These are phyloP conservation scores for Melinaea menophilus DNA, from an alignment of 2,888 invertebrate genomes.

Conservation along the genomic window DNA sequence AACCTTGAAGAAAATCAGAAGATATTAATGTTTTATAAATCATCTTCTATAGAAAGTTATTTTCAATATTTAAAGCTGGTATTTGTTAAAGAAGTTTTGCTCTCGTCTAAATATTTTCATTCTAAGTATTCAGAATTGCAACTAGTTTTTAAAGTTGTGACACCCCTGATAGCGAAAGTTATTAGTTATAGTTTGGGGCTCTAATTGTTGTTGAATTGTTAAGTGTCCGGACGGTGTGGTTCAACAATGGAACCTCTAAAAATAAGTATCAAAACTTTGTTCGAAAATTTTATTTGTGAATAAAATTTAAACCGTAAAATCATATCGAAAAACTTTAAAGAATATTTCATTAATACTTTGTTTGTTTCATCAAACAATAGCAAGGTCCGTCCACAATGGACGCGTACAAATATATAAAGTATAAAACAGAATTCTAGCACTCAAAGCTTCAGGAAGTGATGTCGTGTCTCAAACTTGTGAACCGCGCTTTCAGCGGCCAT, in stretches of 20 bases:
- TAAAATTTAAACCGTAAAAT: no score
- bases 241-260: no score
- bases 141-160: no score
- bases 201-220: no score
- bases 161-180: not conserved
- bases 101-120: not conserved
- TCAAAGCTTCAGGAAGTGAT: constrained; percentile 56
- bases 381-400: not conserved
- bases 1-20: no score
- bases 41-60: no score
- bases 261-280: no score
- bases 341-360: not conserved
- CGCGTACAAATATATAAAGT: constrained; percentile 19
- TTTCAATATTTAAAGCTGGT: not conserved
- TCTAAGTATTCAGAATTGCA: not conserved
- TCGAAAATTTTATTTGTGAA: no score
- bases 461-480: constrained; percentile 66
- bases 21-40: no score
- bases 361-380: no score
- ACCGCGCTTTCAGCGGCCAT: constrained; percentile 64
- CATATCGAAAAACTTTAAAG: not conserved
- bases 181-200: no score
- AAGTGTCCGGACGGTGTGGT: no score
- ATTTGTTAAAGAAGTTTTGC: not conserved
- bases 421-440: constrained; percentile 47